phyloP scores from a whole-genome alignment of 2,113 vertebrate genomes.

The Odocoileus hemionus region DNA sequence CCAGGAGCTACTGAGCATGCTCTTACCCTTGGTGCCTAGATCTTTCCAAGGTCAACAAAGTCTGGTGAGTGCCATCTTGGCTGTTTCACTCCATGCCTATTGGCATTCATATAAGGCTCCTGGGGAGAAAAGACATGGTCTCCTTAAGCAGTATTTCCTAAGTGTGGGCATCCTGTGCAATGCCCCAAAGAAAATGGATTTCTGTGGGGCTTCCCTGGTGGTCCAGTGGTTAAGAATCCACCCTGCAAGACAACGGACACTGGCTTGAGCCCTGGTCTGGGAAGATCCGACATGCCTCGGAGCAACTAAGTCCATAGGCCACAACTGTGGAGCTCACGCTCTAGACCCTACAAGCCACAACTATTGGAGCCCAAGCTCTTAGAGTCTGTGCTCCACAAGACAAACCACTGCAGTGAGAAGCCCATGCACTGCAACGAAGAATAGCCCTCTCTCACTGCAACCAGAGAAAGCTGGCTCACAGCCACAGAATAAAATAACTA shows the following conservation, averaged over 20 bases:
- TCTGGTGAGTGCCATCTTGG: rapidly evolving
- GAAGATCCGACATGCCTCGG: not conserved
- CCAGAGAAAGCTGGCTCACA: not conserved
- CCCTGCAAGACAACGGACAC: not conserved
- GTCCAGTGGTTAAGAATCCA: not conserved
- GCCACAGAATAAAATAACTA: not conserved
- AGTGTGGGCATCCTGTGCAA: no score
- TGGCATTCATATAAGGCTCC: not conserved
- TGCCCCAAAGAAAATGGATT: not conserved
- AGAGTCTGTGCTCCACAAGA: not conserved
- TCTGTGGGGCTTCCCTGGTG: not conserved
- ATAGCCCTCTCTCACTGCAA: not conserved
- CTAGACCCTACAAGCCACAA: not conserved
- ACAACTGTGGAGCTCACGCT: not conserved
- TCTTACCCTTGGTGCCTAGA: rapidly evolving
- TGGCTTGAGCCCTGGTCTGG: not conserved
- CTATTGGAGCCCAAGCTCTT: not conserved
- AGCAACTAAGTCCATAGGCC: not conserved
- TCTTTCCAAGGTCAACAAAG: not conserved
- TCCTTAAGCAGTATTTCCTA: not conserved
- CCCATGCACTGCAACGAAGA: not conserved
- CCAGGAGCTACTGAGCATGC: not conserved
- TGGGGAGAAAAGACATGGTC: not conserved
- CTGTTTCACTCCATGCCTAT: not conserved
- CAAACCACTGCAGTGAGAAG: not conserved